Base-by-base conservation (phyloP, 37 sponge, comb jelly and placozoan genomes). In the Crambe crambe region DNA sequence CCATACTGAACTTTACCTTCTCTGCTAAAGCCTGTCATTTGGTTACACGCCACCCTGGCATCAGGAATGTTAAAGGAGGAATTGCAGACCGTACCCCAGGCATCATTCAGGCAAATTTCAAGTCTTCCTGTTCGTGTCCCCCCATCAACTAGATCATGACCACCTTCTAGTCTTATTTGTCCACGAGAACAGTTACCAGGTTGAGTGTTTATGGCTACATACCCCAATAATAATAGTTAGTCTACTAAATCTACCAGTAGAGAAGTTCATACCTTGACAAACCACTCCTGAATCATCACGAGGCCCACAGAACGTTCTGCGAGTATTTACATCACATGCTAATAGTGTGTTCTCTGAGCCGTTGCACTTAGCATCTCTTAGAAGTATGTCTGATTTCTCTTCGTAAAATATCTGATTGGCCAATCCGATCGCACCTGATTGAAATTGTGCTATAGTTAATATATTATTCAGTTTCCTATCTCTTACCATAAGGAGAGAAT, bases 401-500 rank as follows among this genome's bases (percentile, higher is more conserved):
- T 75, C 75, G 36, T 34, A 26, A 37, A 75, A 75, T 58, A 35
- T 59, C 27, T 56, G 56, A 75, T 35, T 56, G 17, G 58, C 29
- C 37, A 75, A 39, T 23, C 32, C 38, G 12, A 75, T 56, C 0
- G 75, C 75, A 75, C 75, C 75, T 75, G 68, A 17, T 21, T 30
- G 38, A 21, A 40, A 26, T 15, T 1, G 51, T 6, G 6, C 12
- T 15, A 47, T 47, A 12, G 12, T 12, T 47, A 47, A 47, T 47
- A 47, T 12, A 47, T 47, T 47, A 12, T 12, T 15, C 6, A 47
- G 10, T 15, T 12, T 47, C 12, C 12, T 47, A 47, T 15, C 15
- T 17, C 83, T 36, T 37, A 75, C 84, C 84, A 57, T 83, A 83
- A 25, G 76, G 60, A 39, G 84, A 83, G 57, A 83, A 83, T 63